A percentile compares a stretch with the other conserved stretches of the same genome.
phyloP scores from a whole-genome alignment of 2,797 vertebrate species.

The Squalus acanthias region DNA sequence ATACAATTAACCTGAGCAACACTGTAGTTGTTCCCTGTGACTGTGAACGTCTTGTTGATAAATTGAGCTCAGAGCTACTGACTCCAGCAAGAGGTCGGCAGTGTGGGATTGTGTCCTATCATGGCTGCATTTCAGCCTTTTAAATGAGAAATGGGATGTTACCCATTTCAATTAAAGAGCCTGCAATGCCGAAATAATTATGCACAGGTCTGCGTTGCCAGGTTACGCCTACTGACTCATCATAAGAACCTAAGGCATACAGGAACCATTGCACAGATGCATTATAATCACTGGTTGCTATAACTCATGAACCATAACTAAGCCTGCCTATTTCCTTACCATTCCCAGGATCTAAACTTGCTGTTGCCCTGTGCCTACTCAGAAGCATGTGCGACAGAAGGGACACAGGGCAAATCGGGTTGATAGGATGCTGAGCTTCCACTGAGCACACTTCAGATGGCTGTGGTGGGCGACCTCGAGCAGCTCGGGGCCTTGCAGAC shows the following conservation, averaged over 20 bases:
- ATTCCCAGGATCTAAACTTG: too few species aligned
- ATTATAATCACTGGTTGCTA: background rate
- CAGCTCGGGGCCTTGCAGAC: too few species aligned
- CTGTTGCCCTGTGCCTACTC: too few species aligned
- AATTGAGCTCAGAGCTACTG: background rate
- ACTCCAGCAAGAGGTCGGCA: background rate
- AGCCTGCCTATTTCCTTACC: too few species aligned
- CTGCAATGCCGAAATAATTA: background rate
- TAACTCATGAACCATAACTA: background rate
- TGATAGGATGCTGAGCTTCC: too few species aligned
- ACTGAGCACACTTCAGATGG: too few species aligned
- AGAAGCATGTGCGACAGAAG: too few species aligned
- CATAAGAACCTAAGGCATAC: too few species aligned
- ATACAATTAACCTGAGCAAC: background rate
- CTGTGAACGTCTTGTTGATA: background rate
- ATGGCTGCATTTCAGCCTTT: background rate
- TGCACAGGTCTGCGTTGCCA: background rate
- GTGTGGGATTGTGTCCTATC: background rate
- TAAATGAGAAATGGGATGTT: background rate
- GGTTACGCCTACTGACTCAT: background rate
- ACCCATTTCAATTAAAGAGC: background rate
- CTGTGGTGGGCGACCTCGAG: too few species aligned
- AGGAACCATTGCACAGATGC: background rate
- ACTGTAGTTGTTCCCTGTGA: background rate
- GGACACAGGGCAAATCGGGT: too few species aligned